These are phyloP conservation scores for Chrysopa pallens DNA, from an alignment of 1,140 invertebrate genomes.

Conservation along the genomic window DNA sequence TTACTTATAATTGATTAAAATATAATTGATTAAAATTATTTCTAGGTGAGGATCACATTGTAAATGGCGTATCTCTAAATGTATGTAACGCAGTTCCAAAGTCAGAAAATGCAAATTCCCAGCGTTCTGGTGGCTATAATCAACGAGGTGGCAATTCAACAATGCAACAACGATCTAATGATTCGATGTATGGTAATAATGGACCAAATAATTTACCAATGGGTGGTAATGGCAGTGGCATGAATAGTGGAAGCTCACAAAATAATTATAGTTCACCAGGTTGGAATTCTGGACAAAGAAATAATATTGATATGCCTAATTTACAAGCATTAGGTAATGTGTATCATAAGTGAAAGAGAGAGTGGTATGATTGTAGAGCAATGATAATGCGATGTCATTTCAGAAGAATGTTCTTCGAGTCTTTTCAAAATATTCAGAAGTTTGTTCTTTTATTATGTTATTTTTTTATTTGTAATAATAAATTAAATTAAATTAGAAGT, in stretches of 20 bases:
- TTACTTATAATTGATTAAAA: too few relatives aligned
- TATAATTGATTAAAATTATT: too few relatives aligned
- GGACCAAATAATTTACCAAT: slow-evolving; percentile 13
- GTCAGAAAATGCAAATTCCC: slow-evolving; percentile 29
- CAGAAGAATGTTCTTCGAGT: too few relatives aligned
- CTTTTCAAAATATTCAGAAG: too few relatives aligned
- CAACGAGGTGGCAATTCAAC: slow-evolving; percentile 6
- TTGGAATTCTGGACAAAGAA: slow-evolving; percentile 21
- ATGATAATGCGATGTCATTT: too few relatives aligned
- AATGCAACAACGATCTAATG: slow-evolving; percentile 5
- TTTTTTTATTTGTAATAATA: too few relatives aligned
- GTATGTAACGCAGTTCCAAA: slow-evolving; percentile 92
- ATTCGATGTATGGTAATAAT: slow-evolving; percentile 24
- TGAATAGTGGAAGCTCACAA: neutral
- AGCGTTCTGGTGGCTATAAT: slow-evolving; percentile 13
- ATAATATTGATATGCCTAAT: slow-evolving; percentile 76
- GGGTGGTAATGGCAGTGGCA: neutral
- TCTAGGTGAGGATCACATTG: slow-evolving; percentile 80
- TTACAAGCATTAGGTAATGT: slow-evolving; percentile 54
- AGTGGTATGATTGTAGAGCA: too few relatives aligned
- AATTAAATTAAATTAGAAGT: too few relatives aligned
- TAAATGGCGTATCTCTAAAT: slow-evolving; percentile 88
- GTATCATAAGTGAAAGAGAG: neutral
- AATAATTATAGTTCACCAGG: neutral
- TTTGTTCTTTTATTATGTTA: too few relatives aligned